These are phyloP conservation scores for Cataglyphis livida DNA, from an alignment of 2,888 invertebrate species.

Conservation along the genomic window DNA sequence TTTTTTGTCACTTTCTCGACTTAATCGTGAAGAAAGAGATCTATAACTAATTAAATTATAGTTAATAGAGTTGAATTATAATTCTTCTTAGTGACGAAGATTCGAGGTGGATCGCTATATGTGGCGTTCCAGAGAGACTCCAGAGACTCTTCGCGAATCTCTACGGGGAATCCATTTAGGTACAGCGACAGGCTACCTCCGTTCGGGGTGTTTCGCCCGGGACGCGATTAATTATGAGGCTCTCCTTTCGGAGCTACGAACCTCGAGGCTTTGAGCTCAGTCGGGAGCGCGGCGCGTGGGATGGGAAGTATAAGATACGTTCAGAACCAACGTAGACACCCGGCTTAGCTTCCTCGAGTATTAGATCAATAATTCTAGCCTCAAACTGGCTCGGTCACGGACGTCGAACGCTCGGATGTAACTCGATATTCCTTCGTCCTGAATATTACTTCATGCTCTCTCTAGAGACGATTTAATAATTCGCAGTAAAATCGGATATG, in stretches of 20 bases:
- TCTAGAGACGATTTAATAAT: constrained; percentile 58
- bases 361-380: constrained; percentile 85
- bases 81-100: constrained; percentile 21
- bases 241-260: constrained; percentile 79
- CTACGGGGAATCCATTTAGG: constrained; percentile 71
- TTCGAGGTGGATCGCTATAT: constrained; percentile 15
- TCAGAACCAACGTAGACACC: constrained; percentile 80
- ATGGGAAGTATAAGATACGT: constrained; percentile 84
- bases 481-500: constrained; percentile 54
- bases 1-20: background rate
- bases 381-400: constrained; percentile 68
- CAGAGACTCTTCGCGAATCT: constrained; percentile 45
- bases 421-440: constrained; percentile 78
- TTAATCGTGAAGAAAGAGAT: background rate
- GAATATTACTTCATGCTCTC: constrained; percentile 73
- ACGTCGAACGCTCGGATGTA: constrained; percentile 75
- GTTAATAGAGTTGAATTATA: background rate
- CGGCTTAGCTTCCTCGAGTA: constrained; percentile 84
- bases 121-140: background rate
- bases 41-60: background rate
- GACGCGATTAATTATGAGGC: constrained; percentile 84
- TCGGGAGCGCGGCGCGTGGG: constrained; percentile 72
- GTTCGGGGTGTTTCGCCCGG: constrained; percentile 78
- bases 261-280: constrained; percentile 81
- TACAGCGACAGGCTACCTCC: constrained; percentile 70